Conservation (phyloP, 1,140 invertebrate species). For the Platyura marginata region DNA sequence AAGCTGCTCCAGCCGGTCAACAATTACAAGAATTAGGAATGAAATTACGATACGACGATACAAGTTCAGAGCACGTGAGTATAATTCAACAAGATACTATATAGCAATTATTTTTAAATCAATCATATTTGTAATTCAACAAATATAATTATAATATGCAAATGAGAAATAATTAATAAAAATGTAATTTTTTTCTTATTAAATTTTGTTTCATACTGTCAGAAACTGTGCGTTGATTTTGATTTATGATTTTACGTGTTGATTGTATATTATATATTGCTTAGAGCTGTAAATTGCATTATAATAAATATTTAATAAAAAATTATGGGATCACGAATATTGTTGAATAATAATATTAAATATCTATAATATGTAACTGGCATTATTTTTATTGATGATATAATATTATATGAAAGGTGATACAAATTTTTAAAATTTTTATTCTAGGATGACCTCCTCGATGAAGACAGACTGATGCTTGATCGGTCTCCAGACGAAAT, state of each 20-base stretch:
- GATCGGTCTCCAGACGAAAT: conserved; percentile 58
- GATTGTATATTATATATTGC: no score
- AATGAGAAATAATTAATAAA: background rate
- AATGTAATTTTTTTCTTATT: background rate
- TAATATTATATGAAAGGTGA: background rate
- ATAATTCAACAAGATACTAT: no score
- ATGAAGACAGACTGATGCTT: conserved; percentile 49
- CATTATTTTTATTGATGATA: conserved; percentile 6
- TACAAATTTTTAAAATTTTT: background rate
- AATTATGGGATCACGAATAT: no score
- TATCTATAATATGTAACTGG: no score
- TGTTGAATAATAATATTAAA: no score
- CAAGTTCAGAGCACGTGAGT: conserved; percentile 31
- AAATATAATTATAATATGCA: background rate
- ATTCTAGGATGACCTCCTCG: conserved; percentile 36
- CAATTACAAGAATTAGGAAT: conserved; percentile 42
- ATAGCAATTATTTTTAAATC: background rate
- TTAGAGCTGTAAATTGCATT: no score
- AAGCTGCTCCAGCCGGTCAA: conserved; percentile 38
- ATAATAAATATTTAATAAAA: no score
- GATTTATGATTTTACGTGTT: background rate
- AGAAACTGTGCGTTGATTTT: background rate
- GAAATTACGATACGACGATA: conserved; percentile 29
- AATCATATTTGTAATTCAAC: background rate
- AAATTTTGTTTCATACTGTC: background rate